A percentile compares a stretch with the other conserved stretches of the same genome.
These are phyloP conservation scores for Elmis aenea DNA, from an alignment of 2,888 invertebrate species.

Conservation along the genomic window DNA sequence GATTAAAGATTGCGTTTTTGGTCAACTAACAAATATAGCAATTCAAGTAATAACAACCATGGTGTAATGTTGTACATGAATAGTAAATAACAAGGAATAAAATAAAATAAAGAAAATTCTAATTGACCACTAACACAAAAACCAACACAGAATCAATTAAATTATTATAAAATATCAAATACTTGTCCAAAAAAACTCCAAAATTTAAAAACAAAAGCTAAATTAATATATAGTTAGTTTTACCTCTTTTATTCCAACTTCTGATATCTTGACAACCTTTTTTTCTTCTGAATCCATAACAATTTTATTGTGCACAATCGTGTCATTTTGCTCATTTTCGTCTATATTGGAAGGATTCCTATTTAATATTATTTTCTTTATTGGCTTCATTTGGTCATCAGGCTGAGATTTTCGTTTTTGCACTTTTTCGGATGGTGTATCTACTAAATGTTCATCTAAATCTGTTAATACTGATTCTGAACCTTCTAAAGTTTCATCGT, in stretches of 20 bases:
- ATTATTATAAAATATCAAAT: too few relatives aligned
- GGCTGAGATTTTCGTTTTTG: slow-evolving; percentile 33
- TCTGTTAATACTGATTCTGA: slow-evolving; percentile 40
- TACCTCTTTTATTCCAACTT: slow-evolving; percentile 56
- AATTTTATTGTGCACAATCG: slow-evolving; percentile 3
- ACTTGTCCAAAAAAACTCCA: too few relatives aligned
- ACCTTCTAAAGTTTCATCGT: slow-evolving; percentile 37
- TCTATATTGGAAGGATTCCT: slow-evolving; percentile 44
- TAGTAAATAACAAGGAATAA: too few relatives aligned
- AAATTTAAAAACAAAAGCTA: background rate
- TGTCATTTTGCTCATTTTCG: slow-evolving; percentile 23
- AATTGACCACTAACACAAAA: too few relatives aligned
- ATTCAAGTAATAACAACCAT: too few relatives aligned
- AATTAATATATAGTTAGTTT: slow-evolving; percentile 13
- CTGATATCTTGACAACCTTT: slow-evolving; percentile 56
- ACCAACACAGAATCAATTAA: too few relatives aligned
- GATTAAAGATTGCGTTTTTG: too few relatives aligned
- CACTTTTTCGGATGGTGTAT: slow-evolving; percentile 25
- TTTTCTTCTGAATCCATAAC: slow-evolving; percentile 15
- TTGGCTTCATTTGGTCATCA: slow-evolving; percentile 35
- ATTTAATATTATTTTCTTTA: slow-evolving; percentile 62
- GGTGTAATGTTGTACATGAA: too few relatives aligned
- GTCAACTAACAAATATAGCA: too few relatives aligned
- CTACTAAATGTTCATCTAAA: slow-evolving; percentile 37
- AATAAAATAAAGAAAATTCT: too few relatives aligned